Evolutionary conservation across 2,797 vertebrate species (phyloP).

Genomic region (Tympanoctomys barrerae): DNA sequence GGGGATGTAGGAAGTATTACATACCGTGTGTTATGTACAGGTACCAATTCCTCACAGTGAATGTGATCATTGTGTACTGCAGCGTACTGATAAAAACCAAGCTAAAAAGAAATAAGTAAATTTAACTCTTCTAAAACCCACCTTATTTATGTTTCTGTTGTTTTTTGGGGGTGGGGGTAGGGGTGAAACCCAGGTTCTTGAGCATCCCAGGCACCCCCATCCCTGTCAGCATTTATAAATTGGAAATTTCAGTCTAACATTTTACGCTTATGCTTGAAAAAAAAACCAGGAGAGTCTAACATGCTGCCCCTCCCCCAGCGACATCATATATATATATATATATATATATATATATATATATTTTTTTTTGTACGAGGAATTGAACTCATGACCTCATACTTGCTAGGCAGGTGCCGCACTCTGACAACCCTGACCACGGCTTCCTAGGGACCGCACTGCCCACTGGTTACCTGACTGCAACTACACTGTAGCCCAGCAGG

Average conservation of each 20-base stretch:
- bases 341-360: no score
- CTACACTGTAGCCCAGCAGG: background rate
- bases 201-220: background rate
- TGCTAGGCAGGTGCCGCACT: background rate
- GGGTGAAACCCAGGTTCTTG: background rate
- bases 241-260: background rate
- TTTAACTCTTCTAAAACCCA: background rate
- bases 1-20: background rate
- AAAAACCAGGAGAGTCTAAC: background rate
- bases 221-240: background rate
- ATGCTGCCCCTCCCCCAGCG: background rate
- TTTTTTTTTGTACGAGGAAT: no score
- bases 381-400: no score
- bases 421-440: background rate
- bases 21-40: background rate
- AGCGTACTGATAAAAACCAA: background rate
- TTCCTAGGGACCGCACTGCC: background rate
- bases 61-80: background rate
- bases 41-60: background rate
- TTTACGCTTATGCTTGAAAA: background rate
- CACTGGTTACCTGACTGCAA: background rate
- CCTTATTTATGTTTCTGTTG: background rate
- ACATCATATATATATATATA: background rate
- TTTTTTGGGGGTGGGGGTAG: background rate
- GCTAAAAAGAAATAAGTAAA: background rate